phyloP scores from a whole-genome alignment of 1,140 invertebrate genomes.

The Doryteuthis pealeii region DNA sequence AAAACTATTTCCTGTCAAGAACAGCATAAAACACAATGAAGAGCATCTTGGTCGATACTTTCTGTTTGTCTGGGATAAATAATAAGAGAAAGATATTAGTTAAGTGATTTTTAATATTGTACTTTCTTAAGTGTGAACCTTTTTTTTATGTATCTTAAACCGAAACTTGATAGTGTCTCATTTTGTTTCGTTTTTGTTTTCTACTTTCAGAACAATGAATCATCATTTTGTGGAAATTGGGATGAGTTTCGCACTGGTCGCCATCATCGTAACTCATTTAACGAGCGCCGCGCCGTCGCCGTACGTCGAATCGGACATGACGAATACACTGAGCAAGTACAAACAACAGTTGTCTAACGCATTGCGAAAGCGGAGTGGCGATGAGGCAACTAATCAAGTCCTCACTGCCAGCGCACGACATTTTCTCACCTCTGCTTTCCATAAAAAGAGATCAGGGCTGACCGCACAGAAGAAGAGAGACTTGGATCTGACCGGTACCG shows the following conservation, averaged over 20 bases:
- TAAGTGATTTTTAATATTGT: no score
- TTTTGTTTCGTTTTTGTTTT: not conserved
- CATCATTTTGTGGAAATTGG: not conserved
- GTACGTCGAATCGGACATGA: not conserved
- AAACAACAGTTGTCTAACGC: not conserved
- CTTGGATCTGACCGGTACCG: not conserved
- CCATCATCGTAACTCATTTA: not conserved
- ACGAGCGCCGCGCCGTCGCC: not conserved
- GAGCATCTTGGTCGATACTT: no score
- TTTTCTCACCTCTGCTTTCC: not conserved
- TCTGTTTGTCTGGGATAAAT: no score
- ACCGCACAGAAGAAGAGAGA: not conserved
- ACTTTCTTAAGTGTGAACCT: no score
- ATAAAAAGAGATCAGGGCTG: not conserved
- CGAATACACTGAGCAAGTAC: not conserved
- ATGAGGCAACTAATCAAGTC: not conserved
- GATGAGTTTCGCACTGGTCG: not conserved
- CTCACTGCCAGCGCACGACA: not conserved
- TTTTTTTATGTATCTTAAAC: no score
- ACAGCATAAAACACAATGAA: no score
- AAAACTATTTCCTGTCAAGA: no score
- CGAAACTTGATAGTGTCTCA: no score
- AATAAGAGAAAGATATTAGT: no score
- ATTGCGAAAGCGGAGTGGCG: not conserved
- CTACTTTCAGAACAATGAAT: slow-evolving; percentile 2